Evolutionary conservation across 2,888 invertebrate genomes (phyloP).

Genomic region (Parapristionchus giblindavisi): DNA sequence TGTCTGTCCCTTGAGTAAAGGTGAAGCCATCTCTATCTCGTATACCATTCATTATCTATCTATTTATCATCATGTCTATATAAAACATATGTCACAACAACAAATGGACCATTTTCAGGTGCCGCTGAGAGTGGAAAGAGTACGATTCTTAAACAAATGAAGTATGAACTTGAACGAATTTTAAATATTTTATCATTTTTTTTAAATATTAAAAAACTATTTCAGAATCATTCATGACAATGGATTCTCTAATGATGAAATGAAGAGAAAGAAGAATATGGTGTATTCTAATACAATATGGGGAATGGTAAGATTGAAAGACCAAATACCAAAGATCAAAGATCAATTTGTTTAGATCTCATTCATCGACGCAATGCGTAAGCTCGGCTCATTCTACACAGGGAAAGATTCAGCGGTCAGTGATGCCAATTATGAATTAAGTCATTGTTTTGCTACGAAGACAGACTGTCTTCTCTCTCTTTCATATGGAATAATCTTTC

Average conservation of each 20-base stretch:
- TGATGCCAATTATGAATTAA: background rate
- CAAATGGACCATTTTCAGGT: constrained; percentile 77
- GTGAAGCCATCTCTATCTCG: background rate
- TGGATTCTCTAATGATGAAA: constrained; percentile 98
- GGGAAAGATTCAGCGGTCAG: background rate
- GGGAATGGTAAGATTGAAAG: constrained; percentile 19
- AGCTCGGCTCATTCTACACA: background rate
- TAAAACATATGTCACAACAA: too few relatives aligned
- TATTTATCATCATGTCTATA: background rate
- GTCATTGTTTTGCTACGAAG: background rate
- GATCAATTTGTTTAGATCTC: constrained; percentile 4
- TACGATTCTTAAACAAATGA: constrained; percentile 99
- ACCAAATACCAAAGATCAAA: background rate
- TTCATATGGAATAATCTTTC: too few relatives aligned
- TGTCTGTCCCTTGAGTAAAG: background rate
- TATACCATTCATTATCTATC: background rate
- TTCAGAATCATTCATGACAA: constrained; percentile 99
- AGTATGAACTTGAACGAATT: constrained; percentile 78
- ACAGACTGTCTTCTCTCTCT: too few relatives aligned
- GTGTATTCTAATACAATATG: constrained; percentile 93
- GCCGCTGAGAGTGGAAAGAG: constrained; percentile 99
- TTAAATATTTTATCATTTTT: background rate
- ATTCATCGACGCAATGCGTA: constrained; percentile 6
- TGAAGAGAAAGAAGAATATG: constrained; percentile 98
- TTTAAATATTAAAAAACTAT: constrained; percentile 57